Percentiles rank a stretch among this genome's conserved stretches.
Evolutionary conservation across 2,888 invertebrate genomes (phyloP).

Genomic region (Pocota personata): DNA sequence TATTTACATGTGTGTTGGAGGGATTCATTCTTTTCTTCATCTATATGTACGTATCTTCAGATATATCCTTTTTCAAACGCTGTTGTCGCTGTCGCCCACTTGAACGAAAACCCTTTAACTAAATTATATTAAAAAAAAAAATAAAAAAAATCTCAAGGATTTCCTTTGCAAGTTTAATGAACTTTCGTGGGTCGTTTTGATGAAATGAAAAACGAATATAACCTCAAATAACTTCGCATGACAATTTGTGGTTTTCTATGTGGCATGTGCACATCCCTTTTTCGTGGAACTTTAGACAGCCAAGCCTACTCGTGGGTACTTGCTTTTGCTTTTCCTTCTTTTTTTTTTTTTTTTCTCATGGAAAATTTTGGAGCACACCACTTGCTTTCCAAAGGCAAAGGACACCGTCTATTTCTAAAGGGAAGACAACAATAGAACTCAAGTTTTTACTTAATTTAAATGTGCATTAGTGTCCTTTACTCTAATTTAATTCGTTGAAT

Average conservation of each 20-base stretch:
- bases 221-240: conserved; percentile 27
- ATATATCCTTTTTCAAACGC: not conserved
- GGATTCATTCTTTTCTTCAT: not conserved
- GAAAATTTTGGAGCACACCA: conserved; percentile 1
- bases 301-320: conserved; percentile 30
- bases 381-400: conserved; percentile 19
- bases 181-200: conserved; percentile 4
- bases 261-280: not conserved
- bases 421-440: not conserved
- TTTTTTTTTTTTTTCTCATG: too few species aligned
- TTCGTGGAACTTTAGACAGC: not conserved
- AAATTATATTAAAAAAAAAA: conserved; percentile 8
- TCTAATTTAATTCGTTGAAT: conserved; percentile 35
- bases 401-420: not conserved
- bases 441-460: conserved; percentile 23
- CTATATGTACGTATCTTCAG: not conserved
- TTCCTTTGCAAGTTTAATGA: conserved; percentile 22
- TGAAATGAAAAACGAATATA: not conserved
- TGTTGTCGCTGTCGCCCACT: not conserved
- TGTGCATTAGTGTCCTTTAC: conserved; percentile 36
- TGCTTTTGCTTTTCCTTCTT: not conserved
- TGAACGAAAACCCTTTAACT: not conserved
- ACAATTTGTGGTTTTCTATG: conserved; percentile 23
- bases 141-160: not conserved
- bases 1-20: not conserved